Evolutionary conservation across 2,113 vertebrate genomes (phyloP).

Genomic region (Sarotherodon lohbergeri): DNA sequence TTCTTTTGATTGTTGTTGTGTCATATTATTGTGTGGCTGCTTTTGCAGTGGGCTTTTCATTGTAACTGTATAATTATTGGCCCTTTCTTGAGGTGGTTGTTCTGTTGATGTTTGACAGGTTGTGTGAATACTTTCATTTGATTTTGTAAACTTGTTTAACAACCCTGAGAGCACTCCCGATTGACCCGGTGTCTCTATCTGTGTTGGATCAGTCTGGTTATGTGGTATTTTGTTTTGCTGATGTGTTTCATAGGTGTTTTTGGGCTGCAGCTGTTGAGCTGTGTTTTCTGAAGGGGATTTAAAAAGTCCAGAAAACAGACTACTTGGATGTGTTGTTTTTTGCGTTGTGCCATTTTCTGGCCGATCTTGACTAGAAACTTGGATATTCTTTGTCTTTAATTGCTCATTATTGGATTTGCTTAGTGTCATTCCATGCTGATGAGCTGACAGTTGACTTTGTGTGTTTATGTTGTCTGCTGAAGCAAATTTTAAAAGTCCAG

Average conservation of each 20-base stretch:
- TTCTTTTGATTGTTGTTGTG: slow-evolving; percentile 15
- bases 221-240: slow-evolving; percentile 1
- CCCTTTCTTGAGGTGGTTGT: neutral
- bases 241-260: slow-evolving; percentile 7
- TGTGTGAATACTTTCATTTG: slow-evolving; percentile 57
- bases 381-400: neutral
- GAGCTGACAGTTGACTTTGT: neutral
- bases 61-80: neutral
- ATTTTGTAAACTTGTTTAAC: slow-evolving; percentile 66
- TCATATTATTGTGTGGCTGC: neutral
- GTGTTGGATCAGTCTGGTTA: slow-evolving; percentile 5
- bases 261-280: slow-evolving; percentile 22
- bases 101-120: slow-evolving; percentile 16
- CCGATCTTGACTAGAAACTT: neutral
- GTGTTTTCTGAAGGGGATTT: slow-evolving; percentile 71
- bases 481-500: slow-evolving; percentile 67
- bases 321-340: slow-evolving; percentile 20
- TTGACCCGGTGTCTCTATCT: slow-evolving; percentile 19
- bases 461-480: slow-evolving; percentile 56
- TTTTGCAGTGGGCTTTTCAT: neutral
- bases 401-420: slow-evolving; percentile 26
- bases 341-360: slow-evolving; percentile 20
- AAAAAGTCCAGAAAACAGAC: slow-evolving; percentile 58
- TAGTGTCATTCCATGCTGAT: slow-evolving; percentile 2
- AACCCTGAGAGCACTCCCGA: slow-evolving; percentile 68